A percentile compares a stretch with the other conserved stretches of the same genome.
phyloP scores from a whole-genome alignment of 2,888 invertebrate species.

The Mesorhabditis sp. region DNA sequence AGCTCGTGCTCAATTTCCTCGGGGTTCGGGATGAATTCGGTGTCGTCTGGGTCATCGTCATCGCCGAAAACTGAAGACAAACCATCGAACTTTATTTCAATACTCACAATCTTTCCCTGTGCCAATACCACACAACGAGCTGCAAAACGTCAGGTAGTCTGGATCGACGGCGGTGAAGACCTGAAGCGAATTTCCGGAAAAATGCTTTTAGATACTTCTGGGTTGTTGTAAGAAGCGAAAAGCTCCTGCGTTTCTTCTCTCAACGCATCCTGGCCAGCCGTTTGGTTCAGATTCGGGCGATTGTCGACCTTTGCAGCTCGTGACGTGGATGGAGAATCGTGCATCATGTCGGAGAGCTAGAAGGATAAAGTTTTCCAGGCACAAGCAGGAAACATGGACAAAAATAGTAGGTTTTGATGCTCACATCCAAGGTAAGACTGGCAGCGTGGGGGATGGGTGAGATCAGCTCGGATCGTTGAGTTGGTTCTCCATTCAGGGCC shows the following conservation, averaged over 20 bases:
- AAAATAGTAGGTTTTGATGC: no score
- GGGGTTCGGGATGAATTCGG: not conserved
- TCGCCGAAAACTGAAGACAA: not conserved
- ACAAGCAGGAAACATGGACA: no score
- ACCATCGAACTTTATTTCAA: no score
- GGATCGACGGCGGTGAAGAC: not conserved
- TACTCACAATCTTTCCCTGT: no score
- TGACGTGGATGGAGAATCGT: no score
- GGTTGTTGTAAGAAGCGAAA: not conserved
- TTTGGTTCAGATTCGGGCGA: not conserved
- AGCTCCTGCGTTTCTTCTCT: slow-evolving; percentile 4
- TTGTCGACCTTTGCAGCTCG: no score
- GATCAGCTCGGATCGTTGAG: no score
- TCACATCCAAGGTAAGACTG: no score
- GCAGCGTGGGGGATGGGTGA: no score
- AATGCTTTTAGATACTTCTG: not conserved
- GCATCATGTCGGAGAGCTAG: no score
- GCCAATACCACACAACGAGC: not conserved
- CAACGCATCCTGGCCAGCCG: not conserved
- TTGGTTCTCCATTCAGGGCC: not conserved
- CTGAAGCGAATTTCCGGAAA: not conserved
- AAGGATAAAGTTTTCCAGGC: no score
- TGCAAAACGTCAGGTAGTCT: not conserved
- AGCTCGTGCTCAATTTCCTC: slow-evolving; percentile 1
- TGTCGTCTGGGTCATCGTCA: not conserved